Percentiles rank a stretch among this genome's conserved stretches.
These are phyloP conservation scores for Thymelicus sylvestris DNA, from an alignment of 2,888 invertebrate species.

Conservation along the genomic window DNA sequence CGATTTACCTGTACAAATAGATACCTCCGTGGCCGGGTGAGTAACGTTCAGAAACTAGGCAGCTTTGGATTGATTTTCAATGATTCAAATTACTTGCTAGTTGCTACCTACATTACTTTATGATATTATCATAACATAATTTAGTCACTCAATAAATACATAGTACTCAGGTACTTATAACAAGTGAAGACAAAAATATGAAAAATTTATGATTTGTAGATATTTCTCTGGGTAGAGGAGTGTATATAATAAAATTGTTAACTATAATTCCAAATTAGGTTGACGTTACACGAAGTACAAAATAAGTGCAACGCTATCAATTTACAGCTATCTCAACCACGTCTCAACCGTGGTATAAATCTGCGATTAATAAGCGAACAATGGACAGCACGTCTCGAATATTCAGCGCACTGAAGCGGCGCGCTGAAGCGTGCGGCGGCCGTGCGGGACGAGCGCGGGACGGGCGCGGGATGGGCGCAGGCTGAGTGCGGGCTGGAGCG, in stretches of 20 bases:
- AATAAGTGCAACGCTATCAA: conserved; percentile 2
- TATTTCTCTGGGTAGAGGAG: too few species aligned
- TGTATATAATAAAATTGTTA: too few species aligned
- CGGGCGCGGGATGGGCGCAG: background rate
- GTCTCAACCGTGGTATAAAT: background rate
- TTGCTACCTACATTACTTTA: too few species aligned
- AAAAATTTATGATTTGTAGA: too few species aligned
- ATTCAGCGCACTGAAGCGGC: conserved; percentile 35
- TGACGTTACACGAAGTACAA: background rate
- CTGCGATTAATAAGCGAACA: conserved; percentile 24
- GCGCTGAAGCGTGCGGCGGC: conserved; percentile 36
- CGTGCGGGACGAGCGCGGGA: conserved; percentile 12
- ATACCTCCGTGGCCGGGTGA: background rate
- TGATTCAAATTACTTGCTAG: too few species aligned
- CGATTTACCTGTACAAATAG: conserved; percentile 11
- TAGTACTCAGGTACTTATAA: too few species aligned
- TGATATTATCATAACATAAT: too few species aligned
- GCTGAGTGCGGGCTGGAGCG: background rate
- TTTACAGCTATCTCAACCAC: background rate
- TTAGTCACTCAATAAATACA: too few species aligned
- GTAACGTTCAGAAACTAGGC: background rate
- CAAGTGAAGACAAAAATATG: too few species aligned
- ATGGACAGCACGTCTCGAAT: conserved; percentile 12
- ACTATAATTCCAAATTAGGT: too few species aligned
- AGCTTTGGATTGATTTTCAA: too few species aligned